Evolutionary conservation across 2,888 invertebrate species (phyloP), one percentile per base, ranked within the genome.

Genomic region (Theristus sp.): DNA sequence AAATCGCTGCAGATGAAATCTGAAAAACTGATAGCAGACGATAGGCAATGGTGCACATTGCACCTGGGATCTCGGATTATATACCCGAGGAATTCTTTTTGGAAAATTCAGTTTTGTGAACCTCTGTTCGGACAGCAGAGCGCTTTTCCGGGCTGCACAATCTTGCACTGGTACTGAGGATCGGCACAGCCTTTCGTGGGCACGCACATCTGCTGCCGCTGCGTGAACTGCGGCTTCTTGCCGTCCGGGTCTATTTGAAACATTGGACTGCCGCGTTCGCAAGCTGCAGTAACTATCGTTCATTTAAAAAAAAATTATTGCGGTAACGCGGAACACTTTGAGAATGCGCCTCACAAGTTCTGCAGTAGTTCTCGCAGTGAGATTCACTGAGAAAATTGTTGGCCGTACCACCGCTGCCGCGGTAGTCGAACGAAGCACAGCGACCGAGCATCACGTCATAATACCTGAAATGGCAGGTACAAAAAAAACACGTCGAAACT

Each of bases 71-170:
- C n/a, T n/a, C n/a, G n/a, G 17, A 38, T 38, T 38, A 38, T 38
- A 38, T 38, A 17, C 38, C 38, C 38, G 38, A n/a, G n/a, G n/a
- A n/a, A n/a, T n/a, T n/a, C n/a, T n/a, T n/a, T n/a, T n/a, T n/a
- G n/a, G n/a, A n/a, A n/a, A n/a, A n/a, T n/a, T n/a, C n/a, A n/a
- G n/a, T n/a, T n/a, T n/a, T n/a, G n/a, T n/a, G n/a, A 13, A 59
- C 59, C 54, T 56, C 47, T 59, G 20, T 13, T 56, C 29, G 59
- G 59, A 29, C 59, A 59, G 53, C 59, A 59, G 10, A 59, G 3
- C 3, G 59, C 47, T 25, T 56, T 57, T 47, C 59, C 59, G 20
- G 47, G 46, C 26, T 27, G 24, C 10, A 52, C 52, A 10, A 24
- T 13, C 13, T 2, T 56, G 30, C 59, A 59, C 28, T 17, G 10